phyloP scores from a whole-genome alignment of 1,140 invertebrate genomes.

The Caligus rogercresseyi region DNA sequence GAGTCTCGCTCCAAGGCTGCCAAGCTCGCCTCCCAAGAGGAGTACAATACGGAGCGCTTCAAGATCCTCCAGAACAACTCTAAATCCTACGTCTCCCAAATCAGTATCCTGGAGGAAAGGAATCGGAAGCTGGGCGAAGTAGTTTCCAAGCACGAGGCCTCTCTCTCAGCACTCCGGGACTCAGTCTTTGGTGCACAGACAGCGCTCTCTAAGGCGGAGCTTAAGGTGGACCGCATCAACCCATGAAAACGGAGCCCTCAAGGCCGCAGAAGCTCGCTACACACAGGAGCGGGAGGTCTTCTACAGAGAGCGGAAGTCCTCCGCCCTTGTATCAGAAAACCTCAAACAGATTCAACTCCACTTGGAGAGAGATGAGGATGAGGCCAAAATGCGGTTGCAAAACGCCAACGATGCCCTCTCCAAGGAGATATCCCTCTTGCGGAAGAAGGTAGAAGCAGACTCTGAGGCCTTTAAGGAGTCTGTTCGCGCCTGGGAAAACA shows the following conservation, averaged over 20 bases:
- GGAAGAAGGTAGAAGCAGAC: slow-evolving; percentile 32
- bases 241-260: slow-evolving; percentile 16
- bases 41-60: slow-evolving; percentile 57
- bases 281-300: slow-evolving; percentile 56
- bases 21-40: slow-evolving; percentile 46
- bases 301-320: slow-evolving; percentile 48
- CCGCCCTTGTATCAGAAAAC: slow-evolving; percentile 49
- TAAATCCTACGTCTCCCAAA: slow-evolving; percentile 61
- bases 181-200: slow-evolving; percentile 19
- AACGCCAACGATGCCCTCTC: slow-evolving; percentile 57
- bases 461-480: slow-evolving; percentile 28
- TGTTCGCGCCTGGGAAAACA: slow-evolving; percentile 29
- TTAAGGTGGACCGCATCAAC: neutral
- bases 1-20: slow-evolving; percentile 40
- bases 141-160: slow-evolving; percentile 68
- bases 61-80: slow-evolving; percentile 59
- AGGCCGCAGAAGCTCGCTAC: slow-evolving; percentile 42
- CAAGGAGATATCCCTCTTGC: slow-evolving; percentile 55
- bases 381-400: slow-evolving; percentile 52
- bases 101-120: slow-evolving; percentile 58
- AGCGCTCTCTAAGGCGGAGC: neutral
- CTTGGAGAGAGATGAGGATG: slow-evolving; percentile 59
- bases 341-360: slow-evolving; percentile 61
- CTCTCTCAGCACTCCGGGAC: slow-evolving; percentile 45
- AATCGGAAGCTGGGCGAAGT: slow-evolving; percentile 56